phyloP scores from a whole-genome alignment of 2,113 vertebrate species.

The Pavo muticus region DNA sequence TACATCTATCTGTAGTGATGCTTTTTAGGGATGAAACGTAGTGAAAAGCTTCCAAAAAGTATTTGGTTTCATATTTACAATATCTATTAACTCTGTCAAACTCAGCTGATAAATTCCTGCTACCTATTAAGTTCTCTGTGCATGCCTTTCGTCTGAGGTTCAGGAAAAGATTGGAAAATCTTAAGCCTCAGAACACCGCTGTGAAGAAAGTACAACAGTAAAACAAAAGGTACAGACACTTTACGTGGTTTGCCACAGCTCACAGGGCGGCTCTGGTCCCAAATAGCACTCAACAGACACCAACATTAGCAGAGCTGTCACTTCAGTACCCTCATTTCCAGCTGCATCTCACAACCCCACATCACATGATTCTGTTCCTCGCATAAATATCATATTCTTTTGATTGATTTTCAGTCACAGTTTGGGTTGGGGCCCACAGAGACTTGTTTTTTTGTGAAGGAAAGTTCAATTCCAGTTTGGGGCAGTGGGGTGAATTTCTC shows the following conservation, averaged over 20 bases:
- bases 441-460: background rate
- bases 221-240: background rate
- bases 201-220: background rate
- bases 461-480: background rate
- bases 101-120: background rate
- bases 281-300: background rate
- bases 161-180: slow-evolving; percentile 31
- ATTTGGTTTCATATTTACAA: background rate
- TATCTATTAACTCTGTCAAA: background rate
- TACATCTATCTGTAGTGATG: background rate
- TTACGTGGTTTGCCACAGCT: background rate
- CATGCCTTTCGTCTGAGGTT: slow-evolving; percentile 24
- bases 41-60: background rate
- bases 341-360: background rate
- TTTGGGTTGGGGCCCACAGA: fast-evolving
- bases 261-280: background rate
- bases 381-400: background rate
- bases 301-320: background rate
- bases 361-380: background rate
- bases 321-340: background rate
- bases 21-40: background rate
- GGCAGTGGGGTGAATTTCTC: background rate
- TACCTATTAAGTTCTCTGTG: slow-evolving; percentile 37
- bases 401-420: background rate
- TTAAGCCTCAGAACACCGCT: slow-evolving; percentile 48